Percentiles rank a stretch among this genome's conserved stretches.
Conservation (phyloP, 2,888 invertebrate species). For the Deladenus siricidicola region DNA sequence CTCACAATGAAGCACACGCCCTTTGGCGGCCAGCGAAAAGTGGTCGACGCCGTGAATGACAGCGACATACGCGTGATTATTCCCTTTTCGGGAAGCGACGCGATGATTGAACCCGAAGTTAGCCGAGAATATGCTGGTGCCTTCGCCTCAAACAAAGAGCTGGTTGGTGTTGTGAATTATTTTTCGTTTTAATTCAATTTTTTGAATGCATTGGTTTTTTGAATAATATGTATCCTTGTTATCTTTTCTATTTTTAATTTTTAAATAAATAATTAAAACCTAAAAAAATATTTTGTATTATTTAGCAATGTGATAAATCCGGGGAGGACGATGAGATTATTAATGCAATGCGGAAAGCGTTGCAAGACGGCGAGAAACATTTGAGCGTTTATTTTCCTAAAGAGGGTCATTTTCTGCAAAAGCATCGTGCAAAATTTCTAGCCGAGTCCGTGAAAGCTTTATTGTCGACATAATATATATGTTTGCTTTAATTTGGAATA, state of each 20-base stretch:
- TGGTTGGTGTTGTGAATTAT: constrained; percentile 10
- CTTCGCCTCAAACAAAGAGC: not conserved
- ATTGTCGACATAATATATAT: too few relatives aligned
- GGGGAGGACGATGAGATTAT: constrained; percentile 19
- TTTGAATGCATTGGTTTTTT: too few relatives aligned
- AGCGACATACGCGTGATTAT: constrained; percentile 13
- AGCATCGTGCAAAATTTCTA: constrained; percentile 21
- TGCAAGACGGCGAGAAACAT: constrained; percentile 10
- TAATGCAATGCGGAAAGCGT: not conserved
- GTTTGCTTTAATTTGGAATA: too few relatives aligned
- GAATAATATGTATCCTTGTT: not conserved
- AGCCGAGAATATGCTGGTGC: constrained; percentile 12
- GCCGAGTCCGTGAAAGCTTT: too few relatives aligned
- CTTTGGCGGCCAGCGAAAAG: constrained; percentile 15
- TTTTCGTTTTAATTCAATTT: too few relatives aligned
- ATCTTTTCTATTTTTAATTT: too few relatives aligned
- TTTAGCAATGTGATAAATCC: constrained; percentile 13
- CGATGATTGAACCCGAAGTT: constrained; percentile 21
- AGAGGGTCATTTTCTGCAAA: constrained; percentile 33
- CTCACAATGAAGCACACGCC: constrained; percentile 17
- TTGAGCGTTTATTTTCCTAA: constrained; percentile 21
- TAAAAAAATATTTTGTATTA: not conserved
- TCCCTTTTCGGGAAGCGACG: constrained; percentile 24
- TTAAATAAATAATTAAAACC: too few relatives aligned
- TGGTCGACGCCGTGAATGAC: constrained; percentile 19